phyloP scores from a whole-genome alignment of 2,797 vertebrate genomes.

The Cyprinella venusta region DNA sequence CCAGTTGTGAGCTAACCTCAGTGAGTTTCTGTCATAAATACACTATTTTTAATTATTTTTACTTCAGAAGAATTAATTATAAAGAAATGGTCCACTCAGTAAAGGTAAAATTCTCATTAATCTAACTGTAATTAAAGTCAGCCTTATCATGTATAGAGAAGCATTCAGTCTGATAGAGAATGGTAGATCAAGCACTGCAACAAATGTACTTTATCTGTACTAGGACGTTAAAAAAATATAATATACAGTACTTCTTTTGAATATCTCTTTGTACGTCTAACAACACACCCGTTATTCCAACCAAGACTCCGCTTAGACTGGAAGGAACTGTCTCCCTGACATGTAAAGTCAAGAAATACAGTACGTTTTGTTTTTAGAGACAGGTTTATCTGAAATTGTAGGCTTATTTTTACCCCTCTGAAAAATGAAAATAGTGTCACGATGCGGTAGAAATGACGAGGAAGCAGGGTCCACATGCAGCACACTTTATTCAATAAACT shows the following conservation, averaged over 20 bases:
- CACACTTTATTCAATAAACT: too few relatives aligned
- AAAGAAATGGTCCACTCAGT: slow-evolving; percentile 53
- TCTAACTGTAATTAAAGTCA: slow-evolving; percentile 70
- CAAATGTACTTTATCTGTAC: neutral
- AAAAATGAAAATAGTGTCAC: too few relatives aligned
- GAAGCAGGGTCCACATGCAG: too few relatives aligned
- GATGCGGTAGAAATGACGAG: too few relatives aligned
- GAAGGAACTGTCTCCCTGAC: neutral
- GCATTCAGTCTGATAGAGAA: slow-evolving; percentile 24
- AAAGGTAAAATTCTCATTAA: slow-evolving; percentile 64
- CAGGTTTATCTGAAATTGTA: neutral
- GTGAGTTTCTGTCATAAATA: slow-evolving; percentile 29
- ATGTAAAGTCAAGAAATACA: neutral
- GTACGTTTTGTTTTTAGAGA: neutral
- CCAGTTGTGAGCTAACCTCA: slow-evolving; percentile 1
- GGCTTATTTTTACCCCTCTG: neutral
- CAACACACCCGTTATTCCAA: too few relatives aligned
- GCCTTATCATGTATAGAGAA: slow-evolving; percentile 61
- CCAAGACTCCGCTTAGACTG: neutral
- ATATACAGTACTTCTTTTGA: neutral
- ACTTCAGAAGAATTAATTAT: slow-evolving; percentile 63
- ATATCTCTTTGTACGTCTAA: neutral
- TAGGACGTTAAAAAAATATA: neutral
- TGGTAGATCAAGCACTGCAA: neutral
- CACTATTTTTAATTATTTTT: slow-evolving; percentile 54